Evolutionary conservation across 1,140 invertebrate genomes (phyloP), one percentile per base, ranked within the genome.

Genomic region (Drosophila nebulosa): DNA sequence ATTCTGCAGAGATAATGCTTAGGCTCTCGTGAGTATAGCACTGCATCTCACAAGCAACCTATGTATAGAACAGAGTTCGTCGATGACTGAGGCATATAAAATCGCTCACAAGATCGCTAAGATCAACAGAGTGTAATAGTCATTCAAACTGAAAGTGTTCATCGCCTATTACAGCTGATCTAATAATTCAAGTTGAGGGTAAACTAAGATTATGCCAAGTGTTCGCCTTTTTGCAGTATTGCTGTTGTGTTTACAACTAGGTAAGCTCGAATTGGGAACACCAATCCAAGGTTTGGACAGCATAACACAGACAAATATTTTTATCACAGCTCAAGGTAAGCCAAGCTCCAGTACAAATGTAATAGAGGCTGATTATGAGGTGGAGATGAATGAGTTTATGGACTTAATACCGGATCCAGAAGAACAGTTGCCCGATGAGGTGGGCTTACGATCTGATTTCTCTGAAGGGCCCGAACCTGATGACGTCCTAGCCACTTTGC

Each of bases 351-450:
- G n/a, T 7, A 22, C 14, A 18, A 74, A 63, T 16, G 18, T 12
- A 6, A 22, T 69, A 9, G 74, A 67, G 9, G 62, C n/a, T 0
- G 59, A 50, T 42, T 86, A 86, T 27, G 81, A 69, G 3, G 14
- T 7, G 0, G 83, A 86, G 70, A 88, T 86, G 81, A 55, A 52
- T 3, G 78, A 74, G 7, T 86, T 86, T 39, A 86, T 86, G 81
- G 60, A 55, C 10, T 14, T 26, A 3, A 22, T 86, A 21, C 62
- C 70, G 0, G 62, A 81, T 39, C 62, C 76, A 0, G 74, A 75
- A 6, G 69, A 68, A 9, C 7, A 3, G 10, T 52, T 52, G 3
- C 73, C 73, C 0, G 3, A 46, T 6, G 62, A 64, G 1, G 22
- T 86, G 2, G 74, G 64, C 0, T 10, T n/a, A 0, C 78, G 83